These are phyloP conservation scores for Nasua narica DNA, from an alignment of 2,797 vertebrate species.

Conservation along the genomic window DNA sequence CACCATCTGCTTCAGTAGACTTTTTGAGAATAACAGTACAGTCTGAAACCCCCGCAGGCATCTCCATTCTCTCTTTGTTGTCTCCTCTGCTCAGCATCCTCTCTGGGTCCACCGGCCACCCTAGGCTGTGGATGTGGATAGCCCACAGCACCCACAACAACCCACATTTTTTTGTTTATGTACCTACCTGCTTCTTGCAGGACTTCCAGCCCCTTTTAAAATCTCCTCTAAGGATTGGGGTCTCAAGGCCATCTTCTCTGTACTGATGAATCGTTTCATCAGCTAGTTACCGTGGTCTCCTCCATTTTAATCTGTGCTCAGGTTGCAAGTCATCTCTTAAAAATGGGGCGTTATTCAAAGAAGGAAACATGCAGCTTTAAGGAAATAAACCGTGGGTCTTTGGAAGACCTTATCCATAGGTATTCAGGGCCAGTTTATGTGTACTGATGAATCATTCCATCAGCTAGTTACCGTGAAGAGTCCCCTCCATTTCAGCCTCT, in stretches of 20 bases:
- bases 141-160: neutral
- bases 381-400: constrained; percentile 50
- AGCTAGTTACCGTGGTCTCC: neutral
- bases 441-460: neutral
- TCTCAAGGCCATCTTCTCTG: neutral
- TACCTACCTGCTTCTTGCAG: neutral
- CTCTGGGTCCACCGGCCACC: neutral
- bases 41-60: neutral
- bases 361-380: constrained; percentile 39
- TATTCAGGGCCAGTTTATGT: neutral
- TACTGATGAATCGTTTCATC: neutral
- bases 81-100: neutral
- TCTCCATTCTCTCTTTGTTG: neutral
- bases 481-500: neutral
- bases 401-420: constrained; percentile 35
- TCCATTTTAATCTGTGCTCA: neutral
- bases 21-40: neutral
- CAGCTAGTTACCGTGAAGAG: neutral
- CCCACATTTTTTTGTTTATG: neutral
- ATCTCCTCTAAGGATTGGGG: neutral
- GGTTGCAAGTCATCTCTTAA: constrained; percentile 7
- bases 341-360: constrained; percentile 36
- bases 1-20: neutral
- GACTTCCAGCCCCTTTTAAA: neutral
- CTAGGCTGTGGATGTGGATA: neutral